A percentile compares a stretch with the other conserved stretches of the same genome.
Conservation (phyloP, 1,140 invertebrate genomes). For the Drosophila serrata region DNA sequence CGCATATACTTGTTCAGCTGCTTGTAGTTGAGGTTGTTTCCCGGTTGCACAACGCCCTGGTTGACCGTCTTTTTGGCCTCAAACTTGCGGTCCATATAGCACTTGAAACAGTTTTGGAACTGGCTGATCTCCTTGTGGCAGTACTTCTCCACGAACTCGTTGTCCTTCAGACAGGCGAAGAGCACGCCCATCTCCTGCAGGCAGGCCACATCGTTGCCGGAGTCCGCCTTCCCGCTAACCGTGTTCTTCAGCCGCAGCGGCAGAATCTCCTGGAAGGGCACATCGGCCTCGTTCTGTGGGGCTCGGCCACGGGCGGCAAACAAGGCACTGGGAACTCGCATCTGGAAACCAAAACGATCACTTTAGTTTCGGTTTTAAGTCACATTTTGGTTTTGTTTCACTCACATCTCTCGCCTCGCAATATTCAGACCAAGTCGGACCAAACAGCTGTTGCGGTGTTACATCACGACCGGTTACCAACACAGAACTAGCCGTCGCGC, state of each 20-base stretch:
- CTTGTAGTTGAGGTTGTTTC: constrained; percentile 85
- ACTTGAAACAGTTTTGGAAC: constrained; percentile 89
- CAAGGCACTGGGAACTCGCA: constrained; percentile 71
- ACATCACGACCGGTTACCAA: constrained; percentile 44
- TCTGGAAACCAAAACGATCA: constrained; percentile 23
- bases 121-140: constrained; percentile 89
- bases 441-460: constrained; percentile 51
- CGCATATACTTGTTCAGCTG: constrained; percentile 86
- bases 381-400: not conserved
- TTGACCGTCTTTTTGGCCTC: constrained; percentile 84
- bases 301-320: constrained; percentile 60
- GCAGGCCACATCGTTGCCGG: constrained; percentile 87
- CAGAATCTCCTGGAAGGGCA: constrained; percentile 89
- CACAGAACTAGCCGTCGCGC: constrained; percentile 5
- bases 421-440: not conserved
- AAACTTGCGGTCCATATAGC: constrained; percentile 86
- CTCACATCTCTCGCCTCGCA: constrained; percentile 18
- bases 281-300: constrained; percentile 86
- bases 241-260: constrained; percentile 88
- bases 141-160: constrained; percentile 88
- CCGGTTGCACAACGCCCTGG: constrained; percentile 86
- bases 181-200: constrained; percentile 91
- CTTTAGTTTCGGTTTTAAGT: constrained; percentile 1
- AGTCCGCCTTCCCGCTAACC: constrained; percentile 89
- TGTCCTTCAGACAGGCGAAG: constrained; percentile 90